A percentile compares a stretch with the other conserved stretches of the same genome.
These are phyloP conservation scores for Anoplopoma fimbria DNA, from an alignment of 2,113 vertebrate genomes.

Conservation along the genomic window DNA sequence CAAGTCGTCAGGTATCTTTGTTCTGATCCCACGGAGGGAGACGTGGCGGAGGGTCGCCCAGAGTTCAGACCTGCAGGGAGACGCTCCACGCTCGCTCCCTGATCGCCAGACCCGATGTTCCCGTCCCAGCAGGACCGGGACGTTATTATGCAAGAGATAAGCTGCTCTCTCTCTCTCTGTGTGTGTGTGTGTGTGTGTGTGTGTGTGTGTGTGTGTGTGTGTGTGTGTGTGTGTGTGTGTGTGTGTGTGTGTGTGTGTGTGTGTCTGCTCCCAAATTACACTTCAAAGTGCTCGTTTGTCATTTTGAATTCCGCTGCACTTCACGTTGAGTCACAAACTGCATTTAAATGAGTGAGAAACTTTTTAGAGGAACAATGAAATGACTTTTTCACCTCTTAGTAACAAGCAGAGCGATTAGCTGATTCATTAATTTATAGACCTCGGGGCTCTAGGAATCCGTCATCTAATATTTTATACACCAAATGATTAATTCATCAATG, in stretches of 20 bases:
- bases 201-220: constrained; percentile 14
- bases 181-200: constrained; percentile 2
- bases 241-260: constrained; percentile 12
- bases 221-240: constrained; percentile 2
- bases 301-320: constrained; percentile 6
- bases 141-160: constrained; percentile 57
- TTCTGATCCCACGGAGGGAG: neutral
- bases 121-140: neutral
- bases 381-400: neutral
- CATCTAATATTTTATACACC: neutral
- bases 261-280: constrained; percentile 9
- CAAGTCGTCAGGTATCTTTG: constrained; percentile 16
- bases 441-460: neutral
- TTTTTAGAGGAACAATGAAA: neutral
- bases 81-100: neutral
- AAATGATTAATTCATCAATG: neutral
- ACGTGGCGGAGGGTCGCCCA: neutral
- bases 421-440: neutral
- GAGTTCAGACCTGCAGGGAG: constrained; percentile 50
- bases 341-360: neutral
- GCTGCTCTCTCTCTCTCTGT: too few species aligned
- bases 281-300: constrained; percentile 44
- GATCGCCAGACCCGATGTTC: constrained; percentile 18
- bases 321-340: neutral
- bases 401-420: neutral